phyloP scores from a whole-genome alignment of 2,797 vertebrate genomes.

The Pipistrellus pipistrellus region DNA sequence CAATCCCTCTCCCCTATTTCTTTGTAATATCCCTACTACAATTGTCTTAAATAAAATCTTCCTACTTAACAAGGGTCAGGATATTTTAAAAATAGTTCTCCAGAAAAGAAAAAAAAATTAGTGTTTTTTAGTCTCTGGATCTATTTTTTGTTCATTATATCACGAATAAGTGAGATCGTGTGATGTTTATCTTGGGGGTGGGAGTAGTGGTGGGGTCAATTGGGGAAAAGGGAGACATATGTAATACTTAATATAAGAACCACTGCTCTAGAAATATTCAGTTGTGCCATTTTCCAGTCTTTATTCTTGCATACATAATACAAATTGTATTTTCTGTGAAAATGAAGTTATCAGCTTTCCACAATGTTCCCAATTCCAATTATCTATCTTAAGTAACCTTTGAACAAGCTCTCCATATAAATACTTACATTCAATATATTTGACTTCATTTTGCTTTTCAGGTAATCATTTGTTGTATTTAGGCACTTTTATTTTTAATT shows the following conservation, averaged over 20 bases:
- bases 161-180: too few species aligned
- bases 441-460: constrained; percentile 44
- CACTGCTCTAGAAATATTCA: neutral
- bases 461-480: neutral
- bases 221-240: too few species aligned
- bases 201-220: too few species aligned
- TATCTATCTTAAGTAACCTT: constrained; percentile 20
- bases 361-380: neutral
- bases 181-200: too few species aligned
- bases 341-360: constrained; percentile 7
- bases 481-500: neutral
- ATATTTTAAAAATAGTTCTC: neutral
- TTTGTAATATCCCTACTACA: neutral
- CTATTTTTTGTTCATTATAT: too few species aligned
- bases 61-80: neutral
- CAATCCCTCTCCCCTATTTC: neutral
- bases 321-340: neutral
- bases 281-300: neutral
- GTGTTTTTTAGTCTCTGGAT: too few species aligned
- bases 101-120: neutral
- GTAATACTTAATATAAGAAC: neutral
- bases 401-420: neutral
- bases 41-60: neutral
- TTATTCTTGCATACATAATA: neutral
- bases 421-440: neutral